Percentiles rank a stretch among this genome's conserved stretches.
Conservation (phyloP, 2,888 invertebrate species). For the Oxyteleia sp. region DNA sequence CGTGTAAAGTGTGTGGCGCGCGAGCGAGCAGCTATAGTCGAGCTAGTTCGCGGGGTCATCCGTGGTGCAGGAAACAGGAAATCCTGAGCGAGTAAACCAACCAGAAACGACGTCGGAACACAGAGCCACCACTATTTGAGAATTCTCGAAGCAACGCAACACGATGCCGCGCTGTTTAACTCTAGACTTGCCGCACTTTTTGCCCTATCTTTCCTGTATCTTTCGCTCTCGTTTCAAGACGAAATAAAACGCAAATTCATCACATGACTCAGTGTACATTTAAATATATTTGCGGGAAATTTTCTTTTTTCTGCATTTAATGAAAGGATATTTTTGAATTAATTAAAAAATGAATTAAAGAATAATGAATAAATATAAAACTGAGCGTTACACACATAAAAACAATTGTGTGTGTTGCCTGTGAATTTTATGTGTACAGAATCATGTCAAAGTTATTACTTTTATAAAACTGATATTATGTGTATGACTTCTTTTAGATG, state of each 20-base stretch:
- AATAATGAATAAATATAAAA: too few species aligned
- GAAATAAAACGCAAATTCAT: constrained; percentile 29
- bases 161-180: constrained; percentile 34
- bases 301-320: too few species aligned
- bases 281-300: too few species aligned
- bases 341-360: too few species aligned
- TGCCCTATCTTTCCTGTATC: constrained; percentile 39
- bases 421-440: too few species aligned
- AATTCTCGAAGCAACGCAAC: constrained; percentile 58
- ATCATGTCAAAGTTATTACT: too few species aligned
- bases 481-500: too few species aligned
- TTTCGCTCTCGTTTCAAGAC: constrained; percentile 43
- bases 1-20: constrained; percentile 50
- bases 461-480: too few species aligned
- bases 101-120: constrained; percentile 75
- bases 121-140: constrained; percentile 81
- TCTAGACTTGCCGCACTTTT: constrained; percentile 52
- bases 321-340: too few species aligned
- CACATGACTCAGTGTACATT: not conserved
- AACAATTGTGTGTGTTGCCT: too few species aligned
- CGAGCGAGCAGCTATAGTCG: constrained; percentile 48
- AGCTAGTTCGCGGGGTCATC: constrained; percentile 68
- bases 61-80: constrained; percentile 83
- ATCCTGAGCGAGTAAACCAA: too few species aligned
- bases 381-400: too few species aligned